Evolutionary conservation across 2,113 vertebrate genomes (phyloP).

Genomic region (Poicephalus meyeri): DNA sequence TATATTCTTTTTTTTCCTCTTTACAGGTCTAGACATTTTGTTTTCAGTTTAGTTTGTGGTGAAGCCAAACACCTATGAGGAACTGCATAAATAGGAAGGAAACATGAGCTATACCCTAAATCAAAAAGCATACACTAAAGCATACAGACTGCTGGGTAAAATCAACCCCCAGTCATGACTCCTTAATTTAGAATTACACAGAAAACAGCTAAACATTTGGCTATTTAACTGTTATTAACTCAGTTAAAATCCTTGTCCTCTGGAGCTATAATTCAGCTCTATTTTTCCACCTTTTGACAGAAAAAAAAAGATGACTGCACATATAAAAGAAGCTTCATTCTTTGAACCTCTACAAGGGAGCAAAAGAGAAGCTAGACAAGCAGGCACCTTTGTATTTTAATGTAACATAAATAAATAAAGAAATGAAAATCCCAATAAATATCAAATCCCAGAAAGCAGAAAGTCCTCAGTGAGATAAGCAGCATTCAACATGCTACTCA

Average conservation of each 20-base stretch:
- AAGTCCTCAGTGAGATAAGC: neutral
- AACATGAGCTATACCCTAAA: neutral
- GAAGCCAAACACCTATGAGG: neutral
- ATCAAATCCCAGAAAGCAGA: neutral
- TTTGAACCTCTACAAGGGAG: neutral
- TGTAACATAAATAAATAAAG: neutral
- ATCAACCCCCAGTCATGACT: neutral
- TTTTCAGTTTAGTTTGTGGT: neutral
- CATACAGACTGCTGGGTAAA: neutral
- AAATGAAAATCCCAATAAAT: neutral
- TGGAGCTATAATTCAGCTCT: neutral
- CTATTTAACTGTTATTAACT: neutral
- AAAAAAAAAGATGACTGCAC: neutral
- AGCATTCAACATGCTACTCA: neutral
- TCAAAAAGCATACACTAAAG: neutral
- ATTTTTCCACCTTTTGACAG: neutral
- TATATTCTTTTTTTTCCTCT: neutral
- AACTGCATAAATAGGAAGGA: neutral
- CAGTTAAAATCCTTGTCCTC: neutral
- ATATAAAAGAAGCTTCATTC: neutral
- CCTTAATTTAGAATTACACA: neutral
- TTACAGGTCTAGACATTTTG: neutral
- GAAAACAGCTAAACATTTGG: neutral
- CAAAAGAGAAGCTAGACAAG: neutral
- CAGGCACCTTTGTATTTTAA: neutral